Percentiles rank a stretch among this genome's conserved stretches.
phyloP scores from a whole-genome alignment of 2,113 vertebrate species.

The Callipepla squamata region DNA sequence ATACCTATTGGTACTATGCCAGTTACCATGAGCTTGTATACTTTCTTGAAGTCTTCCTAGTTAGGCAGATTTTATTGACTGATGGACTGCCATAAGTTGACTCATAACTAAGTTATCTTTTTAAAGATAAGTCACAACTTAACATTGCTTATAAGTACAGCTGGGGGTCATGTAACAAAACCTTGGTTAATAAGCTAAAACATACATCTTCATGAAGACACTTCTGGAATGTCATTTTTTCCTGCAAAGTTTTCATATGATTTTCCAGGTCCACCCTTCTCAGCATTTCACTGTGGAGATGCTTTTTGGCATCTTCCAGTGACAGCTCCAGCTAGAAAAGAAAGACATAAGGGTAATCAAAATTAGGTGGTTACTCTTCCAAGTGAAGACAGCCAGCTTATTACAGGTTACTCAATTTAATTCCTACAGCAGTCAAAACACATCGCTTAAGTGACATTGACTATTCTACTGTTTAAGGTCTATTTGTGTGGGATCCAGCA shows the following conservation, averaged over 20 bases:
- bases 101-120: constrained; percentile 27
- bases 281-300: constrained; percentile 82
- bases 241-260: constrained; percentile 80
- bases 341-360: background rate
- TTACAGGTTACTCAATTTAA: background rate
- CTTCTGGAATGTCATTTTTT: constrained; percentile 83
- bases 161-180: background rate
- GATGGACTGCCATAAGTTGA: background rate
- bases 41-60: background rate
- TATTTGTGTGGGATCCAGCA: background rate
- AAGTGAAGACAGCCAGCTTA: background rate
- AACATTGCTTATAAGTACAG: constrained; percentile 11
- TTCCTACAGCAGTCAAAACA: background rate
- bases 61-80: background rate
- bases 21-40: background rate
- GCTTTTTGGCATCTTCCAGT: constrained; percentile 76
- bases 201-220: constrained; percentile 80
- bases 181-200: constrained; percentile 41
- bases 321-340: constrained; percentile 38
- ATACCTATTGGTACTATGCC: background rate
- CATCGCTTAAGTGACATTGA: background rate
- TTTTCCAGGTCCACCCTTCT: constrained; percentile 82
- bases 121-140: background rate
- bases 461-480: background rate
- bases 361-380: background rate